Percentiles rank a stretch among this genome's conserved stretches.
Conservation (phyloP, 1,140 invertebrate genomes). For the Sesamia nonagrioides region DNA sequence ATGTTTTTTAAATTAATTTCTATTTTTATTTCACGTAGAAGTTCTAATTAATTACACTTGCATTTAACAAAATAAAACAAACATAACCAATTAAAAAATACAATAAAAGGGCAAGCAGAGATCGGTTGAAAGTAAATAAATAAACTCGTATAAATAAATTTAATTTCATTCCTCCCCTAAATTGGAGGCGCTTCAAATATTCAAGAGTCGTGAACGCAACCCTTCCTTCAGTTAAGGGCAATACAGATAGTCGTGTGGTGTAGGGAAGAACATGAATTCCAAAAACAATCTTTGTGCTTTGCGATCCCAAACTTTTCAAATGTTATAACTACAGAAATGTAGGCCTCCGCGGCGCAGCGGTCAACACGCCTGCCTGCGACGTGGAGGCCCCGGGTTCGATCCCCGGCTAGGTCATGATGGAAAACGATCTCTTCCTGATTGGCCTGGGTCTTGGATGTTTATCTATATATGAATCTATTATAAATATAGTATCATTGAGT, state of each 20-base stretch:
- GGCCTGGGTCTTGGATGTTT: too few species aligned
- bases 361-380: too few species aligned
- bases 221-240: conserved; percentile 80
- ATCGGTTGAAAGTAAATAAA: conserved; percentile 74
- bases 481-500: too few species aligned
- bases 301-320: too few species aligned
- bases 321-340: too few species aligned
- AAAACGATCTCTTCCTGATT: too few species aligned
- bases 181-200: conserved; percentile 85
- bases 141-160: conserved; percentile 84
- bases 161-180: conserved; percentile 83
- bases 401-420: too few species aligned
- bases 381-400: too few species aligned
- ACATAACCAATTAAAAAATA: conserved; percentile 57
- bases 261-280: conserved; percentile 45
- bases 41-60: conserved; percentile 22
- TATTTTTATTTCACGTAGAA: not conserved
- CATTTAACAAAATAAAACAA: conserved; percentile 38
- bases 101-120: conserved; percentile 57
- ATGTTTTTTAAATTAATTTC: not conserved
- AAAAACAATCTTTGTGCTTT: not conserved
- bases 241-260: conserved; percentile 58
- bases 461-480: too few species aligned
- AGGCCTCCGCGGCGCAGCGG: too few species aligned
- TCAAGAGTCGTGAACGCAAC: conserved; percentile 84